Conservation (phyloP, 2,797 vertebrate genomes). For the Caiman crocodilus region DNA sequence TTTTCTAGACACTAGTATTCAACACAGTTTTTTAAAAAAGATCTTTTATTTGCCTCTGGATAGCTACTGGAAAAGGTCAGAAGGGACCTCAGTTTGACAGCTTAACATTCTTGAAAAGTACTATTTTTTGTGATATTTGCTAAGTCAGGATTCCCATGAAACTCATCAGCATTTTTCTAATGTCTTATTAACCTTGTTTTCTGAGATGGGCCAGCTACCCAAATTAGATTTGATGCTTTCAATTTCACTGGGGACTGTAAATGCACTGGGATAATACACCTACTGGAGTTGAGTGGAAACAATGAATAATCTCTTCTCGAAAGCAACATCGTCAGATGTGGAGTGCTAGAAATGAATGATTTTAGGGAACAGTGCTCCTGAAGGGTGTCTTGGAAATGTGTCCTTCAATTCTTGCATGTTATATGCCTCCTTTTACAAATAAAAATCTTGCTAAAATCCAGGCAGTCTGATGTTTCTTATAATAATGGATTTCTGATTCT, state of each 20-base stretch:
- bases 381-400: slow-evolving; percentile 28
- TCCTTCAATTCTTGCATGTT: background rate
- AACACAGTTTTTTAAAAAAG: background rate
- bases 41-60: background rate
- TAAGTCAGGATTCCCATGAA: slow-evolving; percentile 37
- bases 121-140: slow-evolving; percentile 6
- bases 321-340: slow-evolving; percentile 1
- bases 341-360: slow-evolving; percentile 24
- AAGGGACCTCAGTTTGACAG: background rate
- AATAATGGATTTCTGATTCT: background rate
- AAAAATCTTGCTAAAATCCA: slow-evolving; percentile 8
- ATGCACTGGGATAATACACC: slow-evolving; percentile 20
- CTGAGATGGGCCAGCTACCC: background rate
- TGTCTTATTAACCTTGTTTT: slow-evolving; percentile 58
- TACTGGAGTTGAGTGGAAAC: slow-evolving; percentile 53
- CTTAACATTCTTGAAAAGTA: background rate
- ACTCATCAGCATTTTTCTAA: slow-evolving; percentile 47
- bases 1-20: background rate
- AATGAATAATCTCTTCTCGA: slow-evolving; percentile 23
- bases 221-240: slow-evolving; percentile 44
- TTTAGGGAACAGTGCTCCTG: background rate
- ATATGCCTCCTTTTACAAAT: slow-evolving; percentile 12
- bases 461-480: background rate
- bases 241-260: slow-evolving; percentile 27
- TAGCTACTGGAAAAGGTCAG: background rate